Evolutionary conservation across 2,797 vertebrate species (phyloP), one percentile per base, ranked within the genome.

Genomic region (Alcedo atthis): DNA sequence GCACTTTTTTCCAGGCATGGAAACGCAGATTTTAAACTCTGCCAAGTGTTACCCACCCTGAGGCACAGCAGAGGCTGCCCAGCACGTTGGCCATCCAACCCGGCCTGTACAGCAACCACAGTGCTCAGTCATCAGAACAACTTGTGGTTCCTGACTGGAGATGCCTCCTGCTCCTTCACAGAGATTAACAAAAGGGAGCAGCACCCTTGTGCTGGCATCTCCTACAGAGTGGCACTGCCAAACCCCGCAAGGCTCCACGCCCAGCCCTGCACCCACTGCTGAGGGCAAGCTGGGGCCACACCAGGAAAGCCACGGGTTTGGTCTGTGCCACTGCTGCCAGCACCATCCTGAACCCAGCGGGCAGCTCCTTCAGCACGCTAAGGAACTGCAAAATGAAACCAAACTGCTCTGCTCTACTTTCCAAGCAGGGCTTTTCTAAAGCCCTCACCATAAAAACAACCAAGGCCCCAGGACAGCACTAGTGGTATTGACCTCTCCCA

Each of bases 271-370:
- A 8, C 40, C 46, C 35, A 14, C 48, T 58, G 51, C 73, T 43
- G 46, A 4, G 8, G 69, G 33, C 67, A 49, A 14, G 30, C 58
- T 68, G 74, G 14, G 42, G 51, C 9, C 45, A 21, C 30, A 25
- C 4, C 0, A 0, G 54, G 25, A 15, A 1, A 6, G 42, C 28
- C 7, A 6, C 2, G 6, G 57, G 25, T 55, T 51, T 13, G 5
- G 18, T 15, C 53, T 19, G 42, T 5, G 22, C 73, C 64, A 33
- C 3, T 6, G 2, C 53, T 14, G n/a, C 5, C 6, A 2, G 74
- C 67, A 67, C 26, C 48, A 25, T 40, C 84, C 20, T 1, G 9
- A 33, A 6, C 69, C 8, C 13, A 58, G 49, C 49, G 28, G 22
- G 26, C 68, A 68, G 53, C 61, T 43, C 76, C 49, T 48, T 7